phyloP scores from a whole-genome alignment of 2,888 invertebrate species.

The Trichacis sp. region DNA sequence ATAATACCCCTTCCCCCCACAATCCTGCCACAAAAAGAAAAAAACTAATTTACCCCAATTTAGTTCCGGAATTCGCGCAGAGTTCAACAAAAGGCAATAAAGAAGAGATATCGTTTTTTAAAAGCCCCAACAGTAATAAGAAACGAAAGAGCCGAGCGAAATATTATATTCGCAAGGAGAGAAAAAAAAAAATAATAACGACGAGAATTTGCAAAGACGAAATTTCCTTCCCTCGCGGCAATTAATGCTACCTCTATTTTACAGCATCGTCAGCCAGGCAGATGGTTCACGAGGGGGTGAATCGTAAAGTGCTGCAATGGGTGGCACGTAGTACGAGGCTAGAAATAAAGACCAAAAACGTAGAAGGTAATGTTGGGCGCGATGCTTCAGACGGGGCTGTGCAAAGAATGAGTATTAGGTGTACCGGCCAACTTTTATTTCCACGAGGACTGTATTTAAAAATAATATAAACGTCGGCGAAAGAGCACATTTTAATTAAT shows the following conservation, averaged over 20 bases:
- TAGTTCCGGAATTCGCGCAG: too few species aligned
- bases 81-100: not conserved
- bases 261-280: slow-evolving; percentile 30
- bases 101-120: not conserved
- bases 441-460: slow-evolving; percentile 30
- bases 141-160: slow-evolving; percentile 21
- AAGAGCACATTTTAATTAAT: slow-evolving; percentile 42
- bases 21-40: too few species aligned
- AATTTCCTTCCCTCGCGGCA: slow-evolving; percentile 28
- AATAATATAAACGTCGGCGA: slow-evolving; percentile 40
- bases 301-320: slow-evolving; percentile 40
- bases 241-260: slow-evolving; percentile 41
- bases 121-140: slow-evolving; percentile 2
- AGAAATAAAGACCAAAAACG: slow-evolving; percentile 44
- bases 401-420: slow-evolving; percentile 24
- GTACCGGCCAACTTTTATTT: slow-evolving; percentile 18
- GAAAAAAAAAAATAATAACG: slow-evolving; percentile 25
- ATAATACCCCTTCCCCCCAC: too few species aligned
- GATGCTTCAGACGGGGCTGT: slow-evolving; percentile 27
- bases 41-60: too few species aligned
- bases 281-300: slow-evolving; percentile 35
- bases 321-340: slow-evolving; percentile 32
- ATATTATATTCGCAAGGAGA: slow-evolving; percentile 21
- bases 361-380: slow-evolving; percentile 30
- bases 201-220: slow-evolving; percentile 36